These are phyloP conservation scores for Odontomachus brunneus DNA, from an alignment of 1,140 invertebrate species.

Conservation along the genomic window DNA sequence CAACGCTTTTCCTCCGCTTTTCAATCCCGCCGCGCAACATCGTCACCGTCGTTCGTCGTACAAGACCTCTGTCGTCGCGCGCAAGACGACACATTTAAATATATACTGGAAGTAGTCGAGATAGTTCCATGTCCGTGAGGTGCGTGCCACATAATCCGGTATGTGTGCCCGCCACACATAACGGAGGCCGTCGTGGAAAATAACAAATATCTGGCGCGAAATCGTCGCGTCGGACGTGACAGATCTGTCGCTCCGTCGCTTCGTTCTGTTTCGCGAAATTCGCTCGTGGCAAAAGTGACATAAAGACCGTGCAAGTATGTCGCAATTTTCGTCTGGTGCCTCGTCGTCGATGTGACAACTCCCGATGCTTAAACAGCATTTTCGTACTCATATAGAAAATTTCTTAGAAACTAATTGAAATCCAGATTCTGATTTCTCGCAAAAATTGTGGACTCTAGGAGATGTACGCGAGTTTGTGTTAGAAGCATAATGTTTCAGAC, in stretches of 20 bases:
- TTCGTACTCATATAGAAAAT: too few species aligned
- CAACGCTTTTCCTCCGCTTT: slow-evolving; percentile 2
- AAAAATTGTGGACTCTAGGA: too few species aligned
- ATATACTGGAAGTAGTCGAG: slow-evolving; percentile 32
- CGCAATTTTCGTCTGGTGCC: too few species aligned
- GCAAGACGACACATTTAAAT: slow-evolving; percentile 31
- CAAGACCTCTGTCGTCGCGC: background rate
- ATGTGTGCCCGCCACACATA: background rate
- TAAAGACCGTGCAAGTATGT: background rate
- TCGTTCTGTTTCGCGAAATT: background rate
- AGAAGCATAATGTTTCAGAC: too few species aligned
- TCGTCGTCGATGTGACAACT: too few species aligned
- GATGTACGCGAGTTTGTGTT: too few species aligned
- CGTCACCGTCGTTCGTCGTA: background rate
- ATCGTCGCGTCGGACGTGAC: background rate
- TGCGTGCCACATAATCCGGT: slow-evolving; percentile 3
- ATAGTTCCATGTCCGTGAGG: slow-evolving; percentile 12
- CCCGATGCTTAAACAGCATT: too few species aligned
- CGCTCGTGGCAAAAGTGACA: background rate
- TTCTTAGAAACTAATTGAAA: too few species aligned
- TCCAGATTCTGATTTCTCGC: too few species aligned
- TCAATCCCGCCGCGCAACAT: slow-evolving; percentile 7
- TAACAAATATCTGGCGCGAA: slow-evolving; percentile 22
- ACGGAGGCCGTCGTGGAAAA: slow-evolving; percentile 5
- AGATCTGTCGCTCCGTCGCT: background rate